Conservation (phyloP, 2,888 invertebrate species). For the Drosophila emarginata region DNA sequence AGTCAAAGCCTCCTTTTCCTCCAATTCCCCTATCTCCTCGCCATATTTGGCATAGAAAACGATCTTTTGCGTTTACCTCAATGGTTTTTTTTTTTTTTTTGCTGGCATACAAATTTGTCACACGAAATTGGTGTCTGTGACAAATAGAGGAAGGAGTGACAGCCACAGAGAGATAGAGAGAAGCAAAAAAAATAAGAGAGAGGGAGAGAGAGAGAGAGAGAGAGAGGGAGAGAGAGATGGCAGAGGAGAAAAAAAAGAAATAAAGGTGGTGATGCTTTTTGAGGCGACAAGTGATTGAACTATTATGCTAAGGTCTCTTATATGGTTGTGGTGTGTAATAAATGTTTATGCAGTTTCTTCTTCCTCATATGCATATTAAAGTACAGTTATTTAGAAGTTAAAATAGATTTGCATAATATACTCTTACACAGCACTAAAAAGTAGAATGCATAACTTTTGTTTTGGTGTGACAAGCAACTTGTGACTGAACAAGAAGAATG, state of each 20-base stretch:
- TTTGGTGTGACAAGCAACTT: conserved; percentile 8
- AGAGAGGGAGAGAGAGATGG: background rate
- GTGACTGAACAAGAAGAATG: background rate
- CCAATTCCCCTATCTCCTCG: conserved; percentile 23
- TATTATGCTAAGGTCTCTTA: conserved; percentile 59
- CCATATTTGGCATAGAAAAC: conserved; percentile 67
- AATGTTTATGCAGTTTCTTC: conserved; percentile 42
- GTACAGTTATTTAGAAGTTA: conserved; percentile 11
- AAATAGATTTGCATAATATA: conserved; percentile 11
- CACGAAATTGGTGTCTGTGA: conserved; percentile 79
- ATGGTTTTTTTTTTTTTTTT: conserved; percentile 4
- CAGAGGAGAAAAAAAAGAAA: background rate
- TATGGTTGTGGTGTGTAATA: conserved; percentile 49
- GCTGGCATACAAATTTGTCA: conserved; percentile 72
- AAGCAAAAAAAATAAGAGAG: too few relatives aligned
- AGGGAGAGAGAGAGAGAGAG: background rate
- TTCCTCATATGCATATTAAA: conserved; percentile 11
- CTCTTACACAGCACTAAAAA: background rate
- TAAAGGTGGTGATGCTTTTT: conserved; percentile 27
- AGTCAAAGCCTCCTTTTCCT: conserved; percentile 20
- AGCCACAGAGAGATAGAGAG: background rate
- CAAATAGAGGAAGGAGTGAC: conserved; percentile 54
- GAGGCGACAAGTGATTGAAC: conserved; percentile 73
- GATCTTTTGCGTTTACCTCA: conserved; percentile 27
- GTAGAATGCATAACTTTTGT: conserved; percentile 5